A percentile compares a stretch with the other conserved stretches of the same genome.
Evolutionary conservation across 2,888 invertebrate genomes (phyloP).

Genomic region (Linyphia triangularis): DNA sequence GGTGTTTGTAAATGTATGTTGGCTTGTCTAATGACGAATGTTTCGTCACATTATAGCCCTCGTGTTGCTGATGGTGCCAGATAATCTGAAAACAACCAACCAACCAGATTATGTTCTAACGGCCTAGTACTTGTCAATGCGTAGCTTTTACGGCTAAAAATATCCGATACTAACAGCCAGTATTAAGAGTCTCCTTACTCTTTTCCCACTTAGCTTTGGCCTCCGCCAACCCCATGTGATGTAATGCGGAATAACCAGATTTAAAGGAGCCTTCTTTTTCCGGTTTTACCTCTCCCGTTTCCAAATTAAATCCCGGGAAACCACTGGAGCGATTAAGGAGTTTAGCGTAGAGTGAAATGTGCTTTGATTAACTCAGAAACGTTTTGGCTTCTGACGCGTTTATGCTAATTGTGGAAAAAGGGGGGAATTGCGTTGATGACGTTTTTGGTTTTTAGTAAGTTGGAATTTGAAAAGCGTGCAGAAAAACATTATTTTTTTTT

Average conservation of each 20-base stretch:
- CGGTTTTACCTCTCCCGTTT: background rate
- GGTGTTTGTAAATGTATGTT: too few species aligned
- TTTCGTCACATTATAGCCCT: too few species aligned
- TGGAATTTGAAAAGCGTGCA: background rate
- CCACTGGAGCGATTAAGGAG: conserved; percentile 30
- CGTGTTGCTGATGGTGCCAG: too few species aligned
- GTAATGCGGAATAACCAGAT: conserved; percentile 50
- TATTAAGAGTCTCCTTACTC: background rate
- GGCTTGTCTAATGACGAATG: too few species aligned
- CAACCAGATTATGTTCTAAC: too few species aligned
- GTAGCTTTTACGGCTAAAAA: background rate
- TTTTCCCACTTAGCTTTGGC: background rate
- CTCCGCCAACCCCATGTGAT: conserved; percentile 32
- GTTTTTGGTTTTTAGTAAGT: background rate
- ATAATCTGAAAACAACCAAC: too few species aligned
- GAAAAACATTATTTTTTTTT: background rate
- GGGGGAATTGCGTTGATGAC: background rate
- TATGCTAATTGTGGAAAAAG: conserved; percentile 53
- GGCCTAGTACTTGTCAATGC: background rate
- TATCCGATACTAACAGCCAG: background rate
- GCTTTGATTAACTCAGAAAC: conserved; percentile 62
- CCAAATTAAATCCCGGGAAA: conserved; percentile 48
- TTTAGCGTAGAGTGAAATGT: conserved; percentile 19
- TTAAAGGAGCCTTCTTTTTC: conserved; percentile 40
- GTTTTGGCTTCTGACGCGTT: background rate